These are phyloP conservation scores for Limnodromus scolopaceus DNA, from an alignment of 2,797 vertebrate genomes.

Conservation along the genomic window DNA sequence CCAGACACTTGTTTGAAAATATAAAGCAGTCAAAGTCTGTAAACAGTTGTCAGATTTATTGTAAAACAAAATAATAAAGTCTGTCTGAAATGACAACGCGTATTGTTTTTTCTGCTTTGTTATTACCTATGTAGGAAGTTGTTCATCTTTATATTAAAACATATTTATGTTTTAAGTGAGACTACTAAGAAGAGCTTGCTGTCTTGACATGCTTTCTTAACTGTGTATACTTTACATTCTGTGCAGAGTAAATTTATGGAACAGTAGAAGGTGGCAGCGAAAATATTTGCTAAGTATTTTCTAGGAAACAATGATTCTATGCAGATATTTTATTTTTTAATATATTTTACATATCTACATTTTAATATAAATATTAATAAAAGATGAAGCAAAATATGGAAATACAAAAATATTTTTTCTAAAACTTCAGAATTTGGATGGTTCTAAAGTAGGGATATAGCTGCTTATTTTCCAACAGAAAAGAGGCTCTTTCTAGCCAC, in stretches of 20 bases:
- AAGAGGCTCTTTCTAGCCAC: background rate
- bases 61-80: slow-evolving; percentile 27
- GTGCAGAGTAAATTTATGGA: background rate
- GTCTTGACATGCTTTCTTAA: background rate
- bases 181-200: background rate
- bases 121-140: background rate
- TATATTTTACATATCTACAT: background rate
- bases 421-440: background rate
- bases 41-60: slow-evolving; percentile 2
- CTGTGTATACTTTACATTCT: background rate
- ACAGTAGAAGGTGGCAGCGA: background rate
- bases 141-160: background rate
- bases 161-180: background rate
- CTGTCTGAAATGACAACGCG: background rate
- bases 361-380: background rate
- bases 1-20: slow-evolving; percentile 1
- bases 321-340: background rate
- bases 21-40: background rate
- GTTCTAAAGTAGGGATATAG: background rate
- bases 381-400: background rate
- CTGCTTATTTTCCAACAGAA: background rate
- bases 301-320: background rate
- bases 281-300: background rate
- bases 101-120: background rate
- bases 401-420: background rate